Evolutionary conservation across 2,797 vertebrate genomes (phyloP), one percentile per base, ranked within the genome.

Genomic region (Girardinus metallicus): DNA sequence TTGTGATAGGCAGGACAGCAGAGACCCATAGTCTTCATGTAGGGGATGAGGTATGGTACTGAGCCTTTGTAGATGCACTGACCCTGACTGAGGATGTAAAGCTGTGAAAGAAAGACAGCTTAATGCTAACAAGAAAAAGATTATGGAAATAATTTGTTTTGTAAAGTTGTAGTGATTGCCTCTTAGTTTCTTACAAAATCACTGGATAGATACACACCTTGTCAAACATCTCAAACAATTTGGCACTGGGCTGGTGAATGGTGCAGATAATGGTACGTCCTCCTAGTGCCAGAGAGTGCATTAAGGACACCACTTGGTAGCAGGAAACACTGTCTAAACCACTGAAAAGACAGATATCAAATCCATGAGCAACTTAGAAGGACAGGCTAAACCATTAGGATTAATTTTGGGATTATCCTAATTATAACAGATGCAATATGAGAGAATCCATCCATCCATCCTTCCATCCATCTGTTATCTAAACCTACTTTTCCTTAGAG

Each of bases 221-320:
- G 95, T 99, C 97, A 9, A 99, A 99, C 97, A 97, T 97, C 94
- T 99, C 97, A 57, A 99, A 99, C 87, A 99, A 97, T 93, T 98
- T 99, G 89, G 98, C 98, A 15, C 98, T 99, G 74, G 98, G 98
- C 92, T 99, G 98, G 92, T 99, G 98, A 93, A 99, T 98, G 89
- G 97, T 99, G 87, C 98, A 99, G 94, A 99, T 98, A 93, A 99
- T 97, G 44, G 98, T 98, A 43, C 97, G 96, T 26, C 98, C 98
- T 0, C 97, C 97, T 78, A 97, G 96, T 0, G 98, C 98, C 91
- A 99, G 91, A 49, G 97, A 98, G 53, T 96, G 96, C 96, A 99
- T 95, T 77, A 99, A 91, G 23, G 98, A 98, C 53, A 98, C 97
- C 82, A 99, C 98, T 93, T 99, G 98, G 95, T 97, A 98, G 93